These are phyloP conservation scores for Chymomyza procnemis DNA, from an alignment of 2,888 invertebrate species.

Conservation along the genomic window DNA sequence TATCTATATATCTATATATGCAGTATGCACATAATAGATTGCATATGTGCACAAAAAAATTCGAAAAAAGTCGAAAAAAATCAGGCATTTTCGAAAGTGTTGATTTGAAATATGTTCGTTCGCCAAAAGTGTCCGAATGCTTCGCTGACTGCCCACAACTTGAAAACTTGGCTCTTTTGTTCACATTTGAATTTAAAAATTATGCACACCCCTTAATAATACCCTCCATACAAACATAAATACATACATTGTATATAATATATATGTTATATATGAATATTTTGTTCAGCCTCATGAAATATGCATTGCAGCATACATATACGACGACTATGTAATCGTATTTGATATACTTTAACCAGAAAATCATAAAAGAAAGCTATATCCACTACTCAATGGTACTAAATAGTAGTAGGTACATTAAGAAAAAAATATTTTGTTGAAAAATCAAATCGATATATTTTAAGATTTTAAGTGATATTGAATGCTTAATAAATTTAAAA, in stretches of 20 bases:
- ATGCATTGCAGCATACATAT: conserved; percentile 40
- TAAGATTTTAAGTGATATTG: too few species aligned
- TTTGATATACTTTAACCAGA: neutral
- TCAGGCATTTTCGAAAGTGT: conserved; percentile 37
- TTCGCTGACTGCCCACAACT: neutral
- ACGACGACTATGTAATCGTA: conserved; percentile 7
- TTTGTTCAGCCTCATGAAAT: conserved; percentile 42
- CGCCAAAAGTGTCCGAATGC: neutral
- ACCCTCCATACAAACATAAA: conserved; percentile 20
- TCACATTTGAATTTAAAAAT: conserved; percentile 9
- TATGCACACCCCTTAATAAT: conserved; percentile 37
- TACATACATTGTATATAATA: too few species aligned
- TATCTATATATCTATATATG: too few species aligned
- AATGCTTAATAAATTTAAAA: too few species aligned
- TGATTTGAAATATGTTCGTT: conserved; percentile 33
- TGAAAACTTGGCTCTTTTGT: conserved; percentile 4
- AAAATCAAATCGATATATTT: too few species aligned
- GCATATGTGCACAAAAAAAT: conserved; percentile 17
- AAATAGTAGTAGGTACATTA: too few species aligned
- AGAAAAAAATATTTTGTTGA: too few species aligned
- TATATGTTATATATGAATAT: conserved; percentile 15
- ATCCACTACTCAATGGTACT: neutral
- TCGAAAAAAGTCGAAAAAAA: too few species aligned
- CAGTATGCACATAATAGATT: conserved; percentile 7
- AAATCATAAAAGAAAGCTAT: neutral